These are phyloP conservation scores for zebrafish (Danio rerio) DNA, from an alignment of 2,113 vertebrate species.

Conservation along the genomic window DNA sequence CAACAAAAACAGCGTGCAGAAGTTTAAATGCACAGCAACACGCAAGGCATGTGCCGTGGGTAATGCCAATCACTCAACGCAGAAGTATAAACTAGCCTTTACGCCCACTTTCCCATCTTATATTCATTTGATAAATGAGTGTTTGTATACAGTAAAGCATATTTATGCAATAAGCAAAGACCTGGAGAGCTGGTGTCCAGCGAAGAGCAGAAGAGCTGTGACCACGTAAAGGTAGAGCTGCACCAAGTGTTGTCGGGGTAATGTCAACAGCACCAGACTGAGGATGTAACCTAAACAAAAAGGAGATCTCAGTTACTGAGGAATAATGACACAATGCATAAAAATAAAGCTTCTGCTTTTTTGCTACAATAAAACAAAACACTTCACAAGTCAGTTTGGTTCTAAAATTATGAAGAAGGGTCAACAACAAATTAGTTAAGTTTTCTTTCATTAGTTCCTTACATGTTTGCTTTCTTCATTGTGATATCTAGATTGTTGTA, in stretches of 20 bases:
- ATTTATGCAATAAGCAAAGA: constrained; percentile 57
- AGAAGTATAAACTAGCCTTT: too few relatives aligned
- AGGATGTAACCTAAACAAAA: constrained; percentile 88
- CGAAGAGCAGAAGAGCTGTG: constrained; percentile 92
- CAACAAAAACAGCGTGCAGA: too few relatives aligned
- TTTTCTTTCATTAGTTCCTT: too few relatives aligned
- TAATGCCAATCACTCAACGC: too few relatives aligned
- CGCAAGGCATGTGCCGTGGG: too few relatives aligned
- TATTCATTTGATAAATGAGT: not conserved
- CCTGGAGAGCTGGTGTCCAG: constrained; percentile 98
- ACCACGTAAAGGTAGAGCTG: constrained; percentile 95
- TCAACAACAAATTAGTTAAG: too few relatives aligned
- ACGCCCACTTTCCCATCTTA: not conserved
- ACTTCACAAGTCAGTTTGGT: too few relatives aligned
- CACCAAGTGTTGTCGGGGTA: constrained; percentile 95
- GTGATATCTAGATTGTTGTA: too few relatives aligned
- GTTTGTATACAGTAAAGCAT: not conserved
- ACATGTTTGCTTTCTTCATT: too few relatives aligned
- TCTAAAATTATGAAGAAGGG: too few relatives aligned
- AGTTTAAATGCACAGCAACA: too few relatives aligned
- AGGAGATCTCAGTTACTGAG: not conserved
- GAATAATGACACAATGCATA: not conserved
- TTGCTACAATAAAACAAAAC: not conserved
- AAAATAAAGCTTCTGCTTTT: not conserved
- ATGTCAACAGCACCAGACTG: constrained; percentile 93